phyloP scores from a whole-genome alignment of 2,797 vertebrate species.

The Hyperoplus immaculatus region DNA sequence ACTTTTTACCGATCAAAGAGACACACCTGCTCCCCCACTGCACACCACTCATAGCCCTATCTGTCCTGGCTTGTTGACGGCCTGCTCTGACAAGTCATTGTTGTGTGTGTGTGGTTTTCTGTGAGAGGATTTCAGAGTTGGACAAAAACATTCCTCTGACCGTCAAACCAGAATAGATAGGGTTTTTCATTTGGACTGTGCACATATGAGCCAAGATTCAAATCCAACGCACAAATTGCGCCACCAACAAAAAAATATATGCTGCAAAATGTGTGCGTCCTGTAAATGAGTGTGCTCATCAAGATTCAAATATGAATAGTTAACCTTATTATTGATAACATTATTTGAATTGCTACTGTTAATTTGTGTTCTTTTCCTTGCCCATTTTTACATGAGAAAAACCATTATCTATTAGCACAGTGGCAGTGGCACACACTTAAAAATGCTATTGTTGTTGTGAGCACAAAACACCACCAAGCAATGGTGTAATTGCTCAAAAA shows the following conservation, averaged over 20 bases:
- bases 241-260: too few species aligned
- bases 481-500: background rate
- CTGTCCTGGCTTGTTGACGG: background rate
- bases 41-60: background rate
- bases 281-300: too few species aligned
- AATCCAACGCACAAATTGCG: background rate
- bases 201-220: background rate
- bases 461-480: background rate
- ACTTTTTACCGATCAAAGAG: slow-evolving; percentile 27
- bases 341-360: background rate
- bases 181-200: background rate
- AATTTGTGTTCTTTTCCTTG: background rate
- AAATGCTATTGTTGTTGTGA: background rate
- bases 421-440: background rate
- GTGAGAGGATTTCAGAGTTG: background rate
- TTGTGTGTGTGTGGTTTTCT: background rate
- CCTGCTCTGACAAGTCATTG: background rate
- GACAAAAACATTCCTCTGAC: background rate
- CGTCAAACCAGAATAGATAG: too few species aligned
- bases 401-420: background rate
- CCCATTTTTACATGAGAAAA: background rate
- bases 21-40: slow-evolving; percentile 8
- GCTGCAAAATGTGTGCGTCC: too few species aligned
- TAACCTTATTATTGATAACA: background rate
- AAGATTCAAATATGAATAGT: background rate